phyloP scores from a whole-genome alignment of 1,140 invertebrate genomes.

The Leptonema lineaticorne region DNA sequence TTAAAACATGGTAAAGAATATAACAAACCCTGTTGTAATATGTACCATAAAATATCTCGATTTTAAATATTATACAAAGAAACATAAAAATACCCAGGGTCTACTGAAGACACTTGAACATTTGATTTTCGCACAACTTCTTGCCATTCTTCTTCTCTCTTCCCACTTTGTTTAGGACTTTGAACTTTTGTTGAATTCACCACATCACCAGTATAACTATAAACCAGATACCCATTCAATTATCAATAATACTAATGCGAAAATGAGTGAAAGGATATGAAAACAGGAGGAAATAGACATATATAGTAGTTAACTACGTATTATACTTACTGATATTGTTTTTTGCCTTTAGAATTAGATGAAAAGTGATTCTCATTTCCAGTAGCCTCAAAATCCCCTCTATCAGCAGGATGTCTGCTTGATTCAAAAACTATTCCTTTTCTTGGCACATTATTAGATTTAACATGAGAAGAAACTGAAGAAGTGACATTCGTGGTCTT shows the following conservation, averaged over 20 bases:
- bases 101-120: slow-evolving; percentile 55
- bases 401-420: slow-evolving; percentile 63
- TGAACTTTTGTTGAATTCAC: slow-evolving; percentile 47
- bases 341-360: slow-evolving; percentile 57
- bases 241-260: not conserved
- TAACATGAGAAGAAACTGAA: not conserved
- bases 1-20: too few relatives aligned
- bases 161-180: slow-evolving; percentile 70
- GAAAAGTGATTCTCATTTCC: slow-evolving; percentile 59
- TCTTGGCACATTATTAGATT: not conserved
- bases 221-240: not conserved
- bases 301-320: not conserved
- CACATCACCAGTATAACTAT: slow-evolving; percentile 50
- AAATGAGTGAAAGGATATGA: not conserved
- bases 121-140: slow-evolving; percentile 87
- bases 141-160: slow-evolving; percentile 93
- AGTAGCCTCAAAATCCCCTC: slow-evolving; percentile 69
- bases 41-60: too few relatives aligned
- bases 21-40: too few relatives aligned
- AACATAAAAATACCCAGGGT: slow-evolving; percentile 58
- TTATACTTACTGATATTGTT: slow-evolving; percentile 42
- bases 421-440: slow-evolving; percentile 61
- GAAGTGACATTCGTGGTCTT: slow-evolving; percentile 4
- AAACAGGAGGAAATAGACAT: not conserved
- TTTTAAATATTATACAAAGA: too few relatives aligned